phyloP scores from a whole-genome alignment of 2,888 invertebrate genomes.

The Scelioninae gen. 2 region DNA sequence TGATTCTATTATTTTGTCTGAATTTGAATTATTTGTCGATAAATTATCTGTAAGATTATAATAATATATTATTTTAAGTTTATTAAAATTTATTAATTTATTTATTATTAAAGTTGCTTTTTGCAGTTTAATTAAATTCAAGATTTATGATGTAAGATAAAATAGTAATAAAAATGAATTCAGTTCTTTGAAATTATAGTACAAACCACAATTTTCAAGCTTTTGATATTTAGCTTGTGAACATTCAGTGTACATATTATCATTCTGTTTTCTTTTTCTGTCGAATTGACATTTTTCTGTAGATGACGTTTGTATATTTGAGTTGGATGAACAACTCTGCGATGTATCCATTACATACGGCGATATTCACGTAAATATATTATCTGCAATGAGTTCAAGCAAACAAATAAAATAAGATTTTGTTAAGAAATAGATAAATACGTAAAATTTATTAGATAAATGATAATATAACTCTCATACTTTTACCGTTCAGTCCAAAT shows the following conservation, averaged over 20 bases:
- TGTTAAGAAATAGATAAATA: not conserved
- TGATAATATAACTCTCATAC: no score
- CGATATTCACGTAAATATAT: slow-evolving; percentile 1
- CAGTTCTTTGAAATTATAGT: no score
- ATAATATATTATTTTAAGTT: no score
- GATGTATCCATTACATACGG: slow-evolving; percentile 12
- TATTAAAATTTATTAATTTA: not conserved
- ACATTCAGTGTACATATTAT: slow-evolving; percentile 2
- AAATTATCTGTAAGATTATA: no score
- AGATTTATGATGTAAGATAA: no score
- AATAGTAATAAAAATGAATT: no score
- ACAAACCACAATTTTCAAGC: slow-evolving; percentile 15
- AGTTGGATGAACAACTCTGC: slow-evolving; percentile 3
- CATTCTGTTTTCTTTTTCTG: slow-evolving; percentile 15
- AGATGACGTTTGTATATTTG: slow-evolving; percentile 1
- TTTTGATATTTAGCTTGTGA: slow-evolving; percentile 21
- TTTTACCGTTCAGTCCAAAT: no score
- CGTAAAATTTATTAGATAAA: not conserved
- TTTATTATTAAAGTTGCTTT: not conserved
- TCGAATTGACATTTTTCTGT: not conserved
- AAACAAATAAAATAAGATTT: slow-evolving; percentile 9
- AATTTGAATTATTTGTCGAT: no score
- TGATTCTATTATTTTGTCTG: slow-evolving; percentile 5
- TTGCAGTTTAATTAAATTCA: not conserved
- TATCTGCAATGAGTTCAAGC: not conserved